Percentiles rank a stretch among this genome's conserved stretches.
Evolutionary conservation across 2,113 vertebrate species (phyloP).

Genomic region (Plecturocebus donacophilus): DNA sequence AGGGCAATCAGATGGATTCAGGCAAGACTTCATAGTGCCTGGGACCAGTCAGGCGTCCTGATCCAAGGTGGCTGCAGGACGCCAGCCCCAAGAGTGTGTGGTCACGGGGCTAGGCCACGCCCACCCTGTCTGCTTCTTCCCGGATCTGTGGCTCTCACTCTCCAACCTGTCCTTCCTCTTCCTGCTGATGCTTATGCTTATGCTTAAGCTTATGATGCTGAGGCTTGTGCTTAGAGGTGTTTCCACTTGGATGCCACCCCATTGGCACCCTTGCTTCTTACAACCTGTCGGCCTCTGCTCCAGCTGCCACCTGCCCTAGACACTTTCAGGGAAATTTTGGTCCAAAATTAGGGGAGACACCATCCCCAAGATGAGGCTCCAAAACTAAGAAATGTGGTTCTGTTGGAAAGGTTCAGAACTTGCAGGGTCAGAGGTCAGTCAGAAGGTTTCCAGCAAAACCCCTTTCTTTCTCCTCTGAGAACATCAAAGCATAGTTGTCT

Average conservation of each 20-base stretch:
- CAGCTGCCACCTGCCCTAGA: neutral
- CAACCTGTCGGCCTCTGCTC: neutral
- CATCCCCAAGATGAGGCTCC: neutral
- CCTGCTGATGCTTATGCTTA: no score
- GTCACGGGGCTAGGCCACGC: accelerated
- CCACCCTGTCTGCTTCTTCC: neutral
- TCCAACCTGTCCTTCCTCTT: neutral
- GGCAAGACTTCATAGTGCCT: neutral
- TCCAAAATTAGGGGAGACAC: neutral
- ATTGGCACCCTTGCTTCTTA: neutral
- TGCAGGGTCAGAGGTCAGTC: neutral
- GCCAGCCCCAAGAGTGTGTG: neutral
- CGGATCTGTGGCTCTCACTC: neutral
- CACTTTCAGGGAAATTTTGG: neutral
- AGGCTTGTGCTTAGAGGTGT: neutral
- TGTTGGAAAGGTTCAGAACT: neutral
- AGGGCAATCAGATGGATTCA: neutral
- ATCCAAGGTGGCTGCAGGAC: neutral
- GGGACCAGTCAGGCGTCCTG: neutral
- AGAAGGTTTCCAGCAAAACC: neutral
- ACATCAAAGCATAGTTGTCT: neutral
- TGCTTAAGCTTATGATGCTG: no score
- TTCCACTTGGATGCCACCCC: neutral
- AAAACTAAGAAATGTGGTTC: neutral
- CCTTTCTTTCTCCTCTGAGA: neutral